These are phyloP conservation scores for Miniopterus natalensis DNA, from an alignment of 2,113 vertebrate species.

Conservation along the genomic window DNA sequence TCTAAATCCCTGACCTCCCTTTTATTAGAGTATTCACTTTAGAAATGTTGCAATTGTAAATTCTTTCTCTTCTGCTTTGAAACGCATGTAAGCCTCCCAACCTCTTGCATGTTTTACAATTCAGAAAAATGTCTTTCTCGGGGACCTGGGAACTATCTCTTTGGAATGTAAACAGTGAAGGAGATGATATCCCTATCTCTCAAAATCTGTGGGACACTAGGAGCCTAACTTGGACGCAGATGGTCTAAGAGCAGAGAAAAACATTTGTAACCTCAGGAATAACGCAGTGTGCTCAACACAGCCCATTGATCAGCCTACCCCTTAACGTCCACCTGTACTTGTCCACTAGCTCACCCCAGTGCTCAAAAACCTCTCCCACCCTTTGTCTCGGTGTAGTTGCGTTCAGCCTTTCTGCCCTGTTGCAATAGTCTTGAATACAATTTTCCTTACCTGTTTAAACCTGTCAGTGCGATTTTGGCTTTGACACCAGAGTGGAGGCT, in stretches of 20 bases:
- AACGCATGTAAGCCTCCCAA: background rate
- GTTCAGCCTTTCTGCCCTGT: background rate
- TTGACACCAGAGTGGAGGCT: background rate
- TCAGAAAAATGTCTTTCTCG: background rate
- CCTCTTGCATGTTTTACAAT: background rate
- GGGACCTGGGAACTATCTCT: background rate
- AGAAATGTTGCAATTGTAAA: constrained; percentile 18
- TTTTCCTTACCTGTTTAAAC: background rate
- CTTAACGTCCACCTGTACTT: background rate
- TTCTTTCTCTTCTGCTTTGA: constrained; percentile 22
- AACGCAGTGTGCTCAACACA: background rate
- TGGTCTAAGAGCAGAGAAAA: background rate
- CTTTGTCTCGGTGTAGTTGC: background rate
- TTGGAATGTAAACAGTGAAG: background rate
- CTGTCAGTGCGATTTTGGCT: background rate
- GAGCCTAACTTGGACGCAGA: background rate
- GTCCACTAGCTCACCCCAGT: background rate
- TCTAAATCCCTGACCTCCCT: background rate
- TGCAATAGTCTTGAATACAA: background rate
- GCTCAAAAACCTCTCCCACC: background rate
- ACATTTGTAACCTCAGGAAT: background rate
- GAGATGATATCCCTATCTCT: background rate
- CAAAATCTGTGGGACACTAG: background rate
- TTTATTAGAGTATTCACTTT: constrained; percentile 21
- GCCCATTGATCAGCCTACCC: background rate